Percentiles rank a stretch among this genome's conserved stretches.
Conservation (phyloP, 2,113 vertebrate species). For the Fukomys damarensis region DNA sequence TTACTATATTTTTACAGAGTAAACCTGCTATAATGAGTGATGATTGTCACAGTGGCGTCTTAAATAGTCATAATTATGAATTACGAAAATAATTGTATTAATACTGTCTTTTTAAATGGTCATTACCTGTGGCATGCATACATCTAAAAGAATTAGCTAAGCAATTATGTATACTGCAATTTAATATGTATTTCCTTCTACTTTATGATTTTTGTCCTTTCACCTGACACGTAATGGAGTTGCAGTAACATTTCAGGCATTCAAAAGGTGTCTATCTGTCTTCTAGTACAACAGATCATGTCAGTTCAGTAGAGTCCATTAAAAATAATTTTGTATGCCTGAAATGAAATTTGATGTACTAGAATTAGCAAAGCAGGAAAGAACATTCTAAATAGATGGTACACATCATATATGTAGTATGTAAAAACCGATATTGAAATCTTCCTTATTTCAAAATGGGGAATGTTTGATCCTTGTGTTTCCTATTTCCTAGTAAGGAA, state of each 20-base stretch:
- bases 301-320: background rate
- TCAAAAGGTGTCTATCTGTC: background rate
- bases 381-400: background rate
- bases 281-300: background rate
- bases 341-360: background rate
- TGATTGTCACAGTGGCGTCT: background rate
- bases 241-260: background rate
- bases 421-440: background rate
- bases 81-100: background rate
- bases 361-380: background rate
- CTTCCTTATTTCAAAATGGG: background rate
- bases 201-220: slow-evolving; percentile 23
- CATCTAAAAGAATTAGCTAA: background rate
- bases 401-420: background rate
- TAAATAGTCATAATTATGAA: background rate
- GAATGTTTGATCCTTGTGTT: background rate
- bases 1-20: background rate
- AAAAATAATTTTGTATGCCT: background rate
- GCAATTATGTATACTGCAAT: background rate
- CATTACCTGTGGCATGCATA: background rate
- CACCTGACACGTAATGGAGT: background rate
- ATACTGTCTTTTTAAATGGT: background rate
- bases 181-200: background rate
- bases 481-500: background rate
- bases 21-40: background rate